Conservation (phyloP, 92 coral and sea anemone genomes). For the Muricea muricata region DNA sequence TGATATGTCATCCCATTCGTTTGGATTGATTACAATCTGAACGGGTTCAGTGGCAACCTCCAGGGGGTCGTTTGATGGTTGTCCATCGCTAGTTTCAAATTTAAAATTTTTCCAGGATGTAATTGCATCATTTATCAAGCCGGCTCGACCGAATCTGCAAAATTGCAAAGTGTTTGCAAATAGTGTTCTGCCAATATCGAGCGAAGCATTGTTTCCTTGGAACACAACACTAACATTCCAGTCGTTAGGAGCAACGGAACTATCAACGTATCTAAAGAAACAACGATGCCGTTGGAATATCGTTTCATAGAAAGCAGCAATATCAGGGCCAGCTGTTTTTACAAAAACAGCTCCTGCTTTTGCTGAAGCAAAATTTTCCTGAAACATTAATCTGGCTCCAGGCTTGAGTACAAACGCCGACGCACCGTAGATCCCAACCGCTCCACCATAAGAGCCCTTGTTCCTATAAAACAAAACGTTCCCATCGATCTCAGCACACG, state of each 20-base stretch:
- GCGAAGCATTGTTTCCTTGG: slow-evolving; percentile 56
- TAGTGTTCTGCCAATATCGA: slow-evolving; percentile 68
- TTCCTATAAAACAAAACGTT: slow-evolving; percentile 59
- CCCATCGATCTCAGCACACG: slow-evolving; percentile 59
- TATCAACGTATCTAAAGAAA: slow-evolving; percentile 67
- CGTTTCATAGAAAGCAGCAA: slow-evolving; percentile 56
- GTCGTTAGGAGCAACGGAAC: slow-evolving; percentile 34
- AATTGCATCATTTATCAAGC: slow-evolving; percentile 66
- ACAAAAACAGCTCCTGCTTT: slow-evolving; percentile 70
- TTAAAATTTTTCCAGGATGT: slow-evolving; percentile 71
- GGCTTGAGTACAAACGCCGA: slow-evolving; percentile 64
- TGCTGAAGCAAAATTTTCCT: slow-evolving; percentile 49
- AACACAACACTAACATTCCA: slow-evolving; percentile 69
- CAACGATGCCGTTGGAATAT: slow-evolving; percentile 45
- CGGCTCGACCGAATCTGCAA: slow-evolving; percentile 72
- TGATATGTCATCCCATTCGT: slow-evolving; percentile 75
- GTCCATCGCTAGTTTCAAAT: slow-evolving; percentile 33
- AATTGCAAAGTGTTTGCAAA: slow-evolving; percentile 84
- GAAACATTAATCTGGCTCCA: slow-evolving; percentile 53
- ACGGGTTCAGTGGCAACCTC: slow-evolving; percentile 89
- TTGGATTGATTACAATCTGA: slow-evolving; percentile 47
- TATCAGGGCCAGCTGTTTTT: slow-evolving; percentile 64
- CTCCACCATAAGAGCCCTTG: slow-evolving; percentile 69
- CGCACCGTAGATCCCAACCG: slow-evolving; percentile 70
- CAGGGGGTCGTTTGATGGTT: slow-evolving; percentile 20